Conservation (phyloP, 2,113 vertebrate species). For the Phylloscopus trochiloides region DNA sequence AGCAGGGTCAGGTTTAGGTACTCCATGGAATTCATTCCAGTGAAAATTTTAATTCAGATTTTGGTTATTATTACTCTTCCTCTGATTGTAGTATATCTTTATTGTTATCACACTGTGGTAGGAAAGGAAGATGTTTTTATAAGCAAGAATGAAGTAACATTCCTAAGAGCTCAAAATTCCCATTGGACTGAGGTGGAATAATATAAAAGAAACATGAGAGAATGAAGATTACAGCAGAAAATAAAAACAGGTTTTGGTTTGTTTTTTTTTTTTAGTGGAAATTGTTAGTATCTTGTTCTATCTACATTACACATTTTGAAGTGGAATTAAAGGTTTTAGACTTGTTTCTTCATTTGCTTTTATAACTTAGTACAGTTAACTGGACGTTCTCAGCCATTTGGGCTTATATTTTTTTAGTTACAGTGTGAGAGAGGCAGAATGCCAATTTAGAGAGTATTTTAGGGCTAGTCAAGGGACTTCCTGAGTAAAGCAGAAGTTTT, state of each 20-base stretch:
- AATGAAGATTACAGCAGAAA: background rate
- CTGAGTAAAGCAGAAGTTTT: background rate
- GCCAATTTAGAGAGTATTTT: background rate
- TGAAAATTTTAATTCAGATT: background rate
- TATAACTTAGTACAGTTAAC: background rate
- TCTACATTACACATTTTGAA: background rate
- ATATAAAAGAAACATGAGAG: background rate
- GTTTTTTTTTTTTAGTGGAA: background rate
- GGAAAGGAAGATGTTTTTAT: background rate
- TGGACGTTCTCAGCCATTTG: background rate
- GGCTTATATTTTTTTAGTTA: background rate
- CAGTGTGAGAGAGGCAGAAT: background rate
- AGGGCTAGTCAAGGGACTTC: background rate
- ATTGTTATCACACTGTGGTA: background rate
- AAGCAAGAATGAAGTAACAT: background rate
- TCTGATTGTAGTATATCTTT: background rate
- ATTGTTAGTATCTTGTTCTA: background rate
- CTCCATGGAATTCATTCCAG: background rate
- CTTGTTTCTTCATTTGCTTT: background rate
- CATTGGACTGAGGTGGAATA: background rate
- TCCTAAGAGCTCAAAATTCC: background rate
- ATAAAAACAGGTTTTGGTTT: background rate
- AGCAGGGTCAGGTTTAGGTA: background rate
- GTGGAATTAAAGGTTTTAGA: background rate
- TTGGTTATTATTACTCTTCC: background rate